Conservation (phyloP, 1,140 invertebrate species). For the Leptopilina clavipes region DNA sequence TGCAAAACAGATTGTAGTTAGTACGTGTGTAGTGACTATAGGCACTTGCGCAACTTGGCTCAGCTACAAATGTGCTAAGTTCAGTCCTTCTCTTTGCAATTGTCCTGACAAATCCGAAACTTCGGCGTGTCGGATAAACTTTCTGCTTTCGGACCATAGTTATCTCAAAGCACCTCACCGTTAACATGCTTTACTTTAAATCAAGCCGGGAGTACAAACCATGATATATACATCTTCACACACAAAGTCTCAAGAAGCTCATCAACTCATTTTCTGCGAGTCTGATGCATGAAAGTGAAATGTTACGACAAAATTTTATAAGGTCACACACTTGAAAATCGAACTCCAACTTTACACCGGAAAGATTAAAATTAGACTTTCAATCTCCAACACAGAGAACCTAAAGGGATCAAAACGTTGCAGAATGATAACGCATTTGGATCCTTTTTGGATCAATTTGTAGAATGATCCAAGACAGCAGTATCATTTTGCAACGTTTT, state of each 20-base stretch:
- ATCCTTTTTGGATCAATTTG: too few relatives aligned
- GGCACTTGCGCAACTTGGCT: slow-evolving; percentile 2
- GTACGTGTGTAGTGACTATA: not conserved
- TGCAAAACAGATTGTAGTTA: slow-evolving; percentile 31
- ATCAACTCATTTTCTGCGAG: not conserved
- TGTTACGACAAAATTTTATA: too few relatives aligned
- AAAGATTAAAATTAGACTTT: too few relatives aligned
- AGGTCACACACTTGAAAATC: too few relatives aligned
- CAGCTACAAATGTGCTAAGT: slow-evolving; percentile 45
- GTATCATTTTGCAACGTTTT: too few relatives aligned
- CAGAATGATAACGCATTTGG: too few relatives aligned
- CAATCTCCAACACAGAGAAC: too few relatives aligned
- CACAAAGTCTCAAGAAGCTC: not conserved
- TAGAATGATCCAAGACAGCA: too few relatives aligned
- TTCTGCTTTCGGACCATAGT: slow-evolving; percentile 26
- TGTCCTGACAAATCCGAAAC: slow-evolving; percentile 47
- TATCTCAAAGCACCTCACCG: not conserved
- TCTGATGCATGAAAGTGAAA: not conserved
- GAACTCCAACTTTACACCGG: too few relatives aligned
- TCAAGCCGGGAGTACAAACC: not conserved
- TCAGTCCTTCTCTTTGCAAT: slow-evolving; percentile 34
- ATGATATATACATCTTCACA: not conserved
- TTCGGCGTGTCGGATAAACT: slow-evolving; percentile 31
- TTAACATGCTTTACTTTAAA: not conserved
- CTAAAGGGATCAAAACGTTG: too few relatives aligned